These are phyloP conservation scores for Pitta sordida DNA, from an alignment of 2,113 vertebrate species.

Conservation along the genomic window DNA sequence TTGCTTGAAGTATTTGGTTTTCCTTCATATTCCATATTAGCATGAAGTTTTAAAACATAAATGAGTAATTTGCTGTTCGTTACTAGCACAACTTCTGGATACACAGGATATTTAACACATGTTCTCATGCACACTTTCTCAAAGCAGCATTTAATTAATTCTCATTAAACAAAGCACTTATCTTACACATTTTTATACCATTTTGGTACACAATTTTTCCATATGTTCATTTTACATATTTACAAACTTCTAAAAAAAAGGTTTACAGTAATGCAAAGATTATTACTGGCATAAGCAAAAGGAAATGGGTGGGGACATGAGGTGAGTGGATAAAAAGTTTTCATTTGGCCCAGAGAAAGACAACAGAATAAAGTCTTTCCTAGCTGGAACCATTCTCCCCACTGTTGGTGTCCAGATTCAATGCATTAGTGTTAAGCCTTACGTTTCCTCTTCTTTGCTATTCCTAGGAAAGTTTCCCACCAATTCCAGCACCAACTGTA, in stretches of 20 bases:
- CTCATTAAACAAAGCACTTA: slow-evolving; percentile 31
- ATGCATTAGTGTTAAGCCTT: background rate
- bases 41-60: background rate
- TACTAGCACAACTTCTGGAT: background rate
- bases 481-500: background rate
- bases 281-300: slow-evolving; percentile 35
- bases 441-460: background rate
- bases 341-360: slow-evolving; percentile 1
- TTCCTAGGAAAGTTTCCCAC: background rate
- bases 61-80: background rate
- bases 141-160: slow-evolving; percentile 41
- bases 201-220: slow-evolving; percentile 40
- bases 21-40: slow-evolving; percentile 14
- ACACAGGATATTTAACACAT: background rate
- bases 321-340: background rate
- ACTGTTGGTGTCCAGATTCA: background rate
- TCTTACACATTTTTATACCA: slow-evolving; percentile 48
- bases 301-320: background rate
- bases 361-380: background rate
- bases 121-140: slow-evolving; percentile 36
- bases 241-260: slow-evolving; percentile 66
- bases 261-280: slow-evolving; percentile 57
- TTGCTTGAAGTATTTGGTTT: slow-evolving; percentile 18
- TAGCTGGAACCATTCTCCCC: background rate
- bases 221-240: slow-evolving; percentile 64